Percentiles rank a stretch among this genome's conserved stretches.
Evolutionary conservation across 1,140 invertebrate genomes (phyloP).

Genomic region (Phymorhynchus buccinoides): DNA sequence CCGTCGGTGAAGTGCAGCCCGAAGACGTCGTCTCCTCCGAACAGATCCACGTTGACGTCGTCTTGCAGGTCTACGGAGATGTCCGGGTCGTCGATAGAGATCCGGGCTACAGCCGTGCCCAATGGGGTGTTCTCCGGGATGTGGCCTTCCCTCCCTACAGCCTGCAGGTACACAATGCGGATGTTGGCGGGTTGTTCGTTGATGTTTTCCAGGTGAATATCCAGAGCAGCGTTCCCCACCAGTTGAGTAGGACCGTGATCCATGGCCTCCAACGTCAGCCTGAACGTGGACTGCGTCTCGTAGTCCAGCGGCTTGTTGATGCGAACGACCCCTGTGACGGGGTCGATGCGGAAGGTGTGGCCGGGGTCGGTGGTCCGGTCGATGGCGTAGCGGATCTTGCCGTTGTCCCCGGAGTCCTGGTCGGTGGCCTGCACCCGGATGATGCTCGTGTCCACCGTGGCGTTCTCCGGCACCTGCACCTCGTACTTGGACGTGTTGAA

Average conservation of each 20-base stretch:
- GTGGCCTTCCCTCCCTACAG: conserved; percentile 75
- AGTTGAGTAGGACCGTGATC: conserved; percentile 93
- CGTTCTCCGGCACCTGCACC: conserved; percentile 91
- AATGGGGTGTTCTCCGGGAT: conserved; percentile 91
- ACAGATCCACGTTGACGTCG: conserved; percentile 90
- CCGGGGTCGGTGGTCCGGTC: conserved; percentile 57
- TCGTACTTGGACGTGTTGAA: conserved; percentile 92
- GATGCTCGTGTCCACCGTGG: conserved; percentile 91
- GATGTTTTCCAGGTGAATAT: conserved; percentile 91
- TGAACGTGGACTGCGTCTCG: conserved; percentile 88
- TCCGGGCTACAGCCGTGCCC: conserved; percentile 93
- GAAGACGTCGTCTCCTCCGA: conserved; percentile 92
- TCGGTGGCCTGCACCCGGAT: conserved; percentile 87
- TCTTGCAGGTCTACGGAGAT: conserved; percentile 89
- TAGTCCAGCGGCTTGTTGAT: conserved; percentile 95
- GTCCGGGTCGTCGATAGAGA: conserved; percentile 91
- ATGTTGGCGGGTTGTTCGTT: conserved; percentile 96
- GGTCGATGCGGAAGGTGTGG: conserved; percentile 87
- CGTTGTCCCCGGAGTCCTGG: conserved; percentile 90
- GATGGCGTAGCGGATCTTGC: conserved; percentile 86
- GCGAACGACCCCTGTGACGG: conserved; percentile 87
- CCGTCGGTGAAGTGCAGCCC: conserved; percentile 90
- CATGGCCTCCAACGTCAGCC: conserved; percentile 91
- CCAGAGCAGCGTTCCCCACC: conserved; percentile 93
- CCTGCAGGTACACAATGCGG: conserved; percentile 90